Conservation (phyloP, 2,888 invertebrate genomes). For the Alviniconcha strummeri region DNA sequence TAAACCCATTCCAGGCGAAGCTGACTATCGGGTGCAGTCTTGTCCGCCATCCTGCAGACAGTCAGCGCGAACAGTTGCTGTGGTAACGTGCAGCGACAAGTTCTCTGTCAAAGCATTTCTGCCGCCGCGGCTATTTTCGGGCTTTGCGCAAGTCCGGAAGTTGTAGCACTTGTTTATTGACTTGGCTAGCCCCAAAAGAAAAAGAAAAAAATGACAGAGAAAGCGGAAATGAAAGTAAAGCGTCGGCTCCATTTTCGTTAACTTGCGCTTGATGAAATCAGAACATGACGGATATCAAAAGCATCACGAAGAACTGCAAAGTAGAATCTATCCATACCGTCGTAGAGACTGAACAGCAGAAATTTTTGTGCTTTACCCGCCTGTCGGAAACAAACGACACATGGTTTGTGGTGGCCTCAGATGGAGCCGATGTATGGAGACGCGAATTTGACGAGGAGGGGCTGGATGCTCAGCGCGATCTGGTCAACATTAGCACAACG, state of each 20-base stretch:
- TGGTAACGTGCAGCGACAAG: slow-evolving; percentile 41
- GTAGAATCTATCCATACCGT: slow-evolving; percentile 54
- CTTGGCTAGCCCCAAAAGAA: neutral
- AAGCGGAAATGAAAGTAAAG: neutral
- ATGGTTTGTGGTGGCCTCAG: slow-evolving; percentile 59
- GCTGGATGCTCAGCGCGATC: slow-evolving; percentile 58
- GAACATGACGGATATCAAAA: slow-evolving; percentile 42
- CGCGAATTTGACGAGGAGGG: slow-evolving; percentile 59
- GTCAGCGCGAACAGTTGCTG: slow-evolving; percentile 37
- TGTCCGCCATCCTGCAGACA: slow-evolving; percentile 56
- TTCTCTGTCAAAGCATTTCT: slow-evolving; percentile 25
- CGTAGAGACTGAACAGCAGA: slow-evolving; percentile 50
- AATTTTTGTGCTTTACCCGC: slow-evolving; percentile 62
- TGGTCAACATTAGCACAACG: slow-evolving; percentile 51
- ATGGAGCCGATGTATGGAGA: slow-evolving; percentile 65
- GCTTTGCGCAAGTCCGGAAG: slow-evolving; percentile 29
- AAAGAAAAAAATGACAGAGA: neutral
- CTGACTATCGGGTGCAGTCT: slow-evolving; percentile 69
- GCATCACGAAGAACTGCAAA: slow-evolving; percentile 50
- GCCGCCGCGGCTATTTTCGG: slow-evolving; percentile 20
- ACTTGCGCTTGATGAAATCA: neutral
- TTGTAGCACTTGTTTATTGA: neutral
- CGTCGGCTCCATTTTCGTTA: slow-evolving; percentile 8
- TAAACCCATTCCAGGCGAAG: slow-evolving; percentile 74
- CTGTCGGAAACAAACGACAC: slow-evolving; percentile 37